phyloP scores from a whole-genome alignment of 2,797 vertebrate species.

The Avahi laniger region DNA sequence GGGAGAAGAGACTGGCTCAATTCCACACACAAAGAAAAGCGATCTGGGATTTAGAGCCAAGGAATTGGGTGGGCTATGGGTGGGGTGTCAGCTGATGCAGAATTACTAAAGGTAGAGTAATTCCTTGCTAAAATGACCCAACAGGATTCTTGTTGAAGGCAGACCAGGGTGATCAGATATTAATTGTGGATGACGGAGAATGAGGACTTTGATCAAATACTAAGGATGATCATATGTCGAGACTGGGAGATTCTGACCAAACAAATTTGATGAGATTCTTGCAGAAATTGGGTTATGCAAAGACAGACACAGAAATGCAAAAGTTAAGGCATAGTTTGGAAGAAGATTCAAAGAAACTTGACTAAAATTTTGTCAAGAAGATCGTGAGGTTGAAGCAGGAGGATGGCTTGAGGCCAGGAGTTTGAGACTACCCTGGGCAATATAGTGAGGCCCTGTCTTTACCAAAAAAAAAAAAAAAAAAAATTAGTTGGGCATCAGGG shows the following conservation, averaged over 20 bases:
- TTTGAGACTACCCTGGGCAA: neutral
- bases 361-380: neutral
- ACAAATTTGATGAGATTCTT: neutral
- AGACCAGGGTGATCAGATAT: neutral
- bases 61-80: neutral
- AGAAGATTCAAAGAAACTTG: neutral
- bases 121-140: neutral
- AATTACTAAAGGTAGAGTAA: neutral
- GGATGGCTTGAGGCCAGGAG: neutral
- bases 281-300: neutral
- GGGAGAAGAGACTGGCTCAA: neutral
- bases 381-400: neutral
- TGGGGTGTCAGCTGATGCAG: neutral
- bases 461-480: neutral
- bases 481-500: neutral
- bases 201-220: neutral
- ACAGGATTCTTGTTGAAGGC: neutral
- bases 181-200: neutral
- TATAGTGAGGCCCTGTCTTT: neutral
- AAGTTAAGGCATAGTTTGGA: neutral
- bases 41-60: neutral
- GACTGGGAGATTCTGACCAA: neutral
- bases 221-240: neutral
- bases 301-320: neutral
- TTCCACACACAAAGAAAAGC: neutral